Evolutionary conservation across 2,888 invertebrate genomes (phyloP).

Genomic region (Diadromus collaris): DNA sequence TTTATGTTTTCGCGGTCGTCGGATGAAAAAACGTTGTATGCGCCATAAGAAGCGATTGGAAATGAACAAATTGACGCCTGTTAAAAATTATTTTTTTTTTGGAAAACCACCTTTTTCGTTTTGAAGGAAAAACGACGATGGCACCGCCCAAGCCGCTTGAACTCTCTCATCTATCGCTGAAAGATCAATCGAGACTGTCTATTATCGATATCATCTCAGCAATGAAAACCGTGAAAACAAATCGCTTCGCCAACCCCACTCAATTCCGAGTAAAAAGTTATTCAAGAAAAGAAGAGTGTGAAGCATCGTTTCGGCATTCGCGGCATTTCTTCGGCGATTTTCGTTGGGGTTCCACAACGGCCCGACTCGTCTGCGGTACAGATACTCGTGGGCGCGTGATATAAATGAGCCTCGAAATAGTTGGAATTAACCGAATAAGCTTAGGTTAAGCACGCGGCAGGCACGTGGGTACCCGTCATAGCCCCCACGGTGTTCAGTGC

Average conservation of each 20-base stretch:
- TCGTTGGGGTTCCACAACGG: neutral
- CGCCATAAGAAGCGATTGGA: neutral
- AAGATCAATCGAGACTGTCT: neutral
- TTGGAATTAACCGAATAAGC: neutral
- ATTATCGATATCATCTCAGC: neutral
- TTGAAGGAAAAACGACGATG: neutral
- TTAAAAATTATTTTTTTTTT: neutral
- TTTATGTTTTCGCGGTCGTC: no score
- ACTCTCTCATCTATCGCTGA: neutral
- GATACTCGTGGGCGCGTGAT: slow-evolving; percentile 25
- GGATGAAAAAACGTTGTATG: neutral
- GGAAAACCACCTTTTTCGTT: neutral
- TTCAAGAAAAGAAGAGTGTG: slow-evolving; percentile 59
- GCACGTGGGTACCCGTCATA: neutral
- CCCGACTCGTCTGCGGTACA: neutral
- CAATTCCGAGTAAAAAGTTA: slow-evolving; percentile 7
- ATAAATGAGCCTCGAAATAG: neutral
- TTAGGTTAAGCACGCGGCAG: neutral
- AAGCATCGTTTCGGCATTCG: slow-evolving; percentile 52
- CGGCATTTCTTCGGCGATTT: slow-evolving; percentile 20
- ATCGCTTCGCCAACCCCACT: neutral
- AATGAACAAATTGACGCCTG: neutral
- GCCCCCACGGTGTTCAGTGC: no score
- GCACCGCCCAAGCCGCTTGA: neutral
- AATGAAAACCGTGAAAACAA: neutral